phyloP scores from a whole-genome alignment of 2,797 vertebrate genomes.

The Pristis pectinata region DNA sequence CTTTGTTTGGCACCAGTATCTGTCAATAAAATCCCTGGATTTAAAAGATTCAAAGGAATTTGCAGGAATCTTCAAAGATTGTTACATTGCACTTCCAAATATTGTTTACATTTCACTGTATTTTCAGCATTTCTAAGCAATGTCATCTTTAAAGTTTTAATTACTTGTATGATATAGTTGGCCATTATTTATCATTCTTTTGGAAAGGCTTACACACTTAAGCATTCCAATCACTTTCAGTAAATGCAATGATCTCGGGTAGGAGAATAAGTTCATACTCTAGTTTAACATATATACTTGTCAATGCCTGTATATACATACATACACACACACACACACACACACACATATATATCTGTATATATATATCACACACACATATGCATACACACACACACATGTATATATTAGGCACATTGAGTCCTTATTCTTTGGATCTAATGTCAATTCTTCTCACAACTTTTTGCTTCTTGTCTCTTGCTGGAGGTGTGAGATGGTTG shows the following conservation, averaged over 20 bases:
- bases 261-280: neutral
- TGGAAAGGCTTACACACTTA: neutral
- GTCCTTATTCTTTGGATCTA: neutral
- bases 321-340: no score
- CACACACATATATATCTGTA: no score
- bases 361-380: no score
- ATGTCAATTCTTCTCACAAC: neutral
- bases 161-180: neutral
- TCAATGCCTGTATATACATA: neutral
- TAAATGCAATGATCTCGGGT: neutral
- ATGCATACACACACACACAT: no score
- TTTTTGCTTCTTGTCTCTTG: neutral
- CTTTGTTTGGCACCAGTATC: no score
- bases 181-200: neutral
- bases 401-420: neutral
- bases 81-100: neutral
- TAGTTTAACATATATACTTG: neutral
- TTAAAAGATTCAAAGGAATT: no score
- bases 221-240: slow-evolving; percentile 5
- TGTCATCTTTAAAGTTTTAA: neutral
- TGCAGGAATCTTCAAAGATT: neutral
- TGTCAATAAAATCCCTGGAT: neutral
- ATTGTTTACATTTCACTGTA: neutral
- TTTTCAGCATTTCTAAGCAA: neutral
- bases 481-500: neutral